A percentile compares a stretch with the other conserved stretches of the same genome.
Evolutionary conservation across 2,888 invertebrate genomes (phyloP).

Genomic region (Euclidia mi): DNA sequence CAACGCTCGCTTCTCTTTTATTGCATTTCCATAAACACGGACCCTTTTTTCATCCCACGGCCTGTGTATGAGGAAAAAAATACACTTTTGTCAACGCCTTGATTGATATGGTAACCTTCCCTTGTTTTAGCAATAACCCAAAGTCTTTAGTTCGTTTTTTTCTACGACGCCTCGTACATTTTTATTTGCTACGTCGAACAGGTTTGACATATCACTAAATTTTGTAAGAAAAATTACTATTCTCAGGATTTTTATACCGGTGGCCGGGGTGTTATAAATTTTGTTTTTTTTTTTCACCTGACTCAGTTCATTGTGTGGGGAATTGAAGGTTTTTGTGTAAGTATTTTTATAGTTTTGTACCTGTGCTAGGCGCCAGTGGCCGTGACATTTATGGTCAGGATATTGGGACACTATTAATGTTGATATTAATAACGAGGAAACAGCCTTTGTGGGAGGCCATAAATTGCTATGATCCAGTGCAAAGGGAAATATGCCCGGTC

Average conservation of each 20-base stretch:
- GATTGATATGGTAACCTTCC: slow-evolving; percentile 88
- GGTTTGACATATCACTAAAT: slow-evolving; percentile 90
- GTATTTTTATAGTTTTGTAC: slow-evolving; percentile 81
- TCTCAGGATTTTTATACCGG: slow-evolving; percentile 84
- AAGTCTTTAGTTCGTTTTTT: slow-evolving; percentile 74
- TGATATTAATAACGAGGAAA: slow-evolving; percentile 87
- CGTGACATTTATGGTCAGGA: slow-evolving; percentile 88
- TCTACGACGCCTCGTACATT: slow-evolving; percentile 78
- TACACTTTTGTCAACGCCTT: slow-evolving; percentile 87
- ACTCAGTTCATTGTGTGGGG: slow-evolving; percentile 80
- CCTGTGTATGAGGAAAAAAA: slow-evolving; percentile 74
- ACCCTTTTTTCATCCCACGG: slow-evolving; percentile 84
- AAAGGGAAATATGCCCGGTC: slow-evolving; percentile 67
- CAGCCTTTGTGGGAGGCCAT: slow-evolving; percentile 74
- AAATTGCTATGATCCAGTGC: slow-evolving; percentile 80
- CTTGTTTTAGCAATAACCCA: slow-evolving; percentile 89
- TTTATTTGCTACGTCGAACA: slow-evolving; percentile 87
- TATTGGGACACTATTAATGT: slow-evolving; percentile 89
- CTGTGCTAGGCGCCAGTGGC: slow-evolving; percentile 89
- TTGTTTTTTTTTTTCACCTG: slow-evolving; percentile 74
- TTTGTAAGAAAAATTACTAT: slow-evolving; percentile 88
- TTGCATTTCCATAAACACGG: slow-evolving; percentile 85
- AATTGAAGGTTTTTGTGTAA: slow-evolving; percentile 80
- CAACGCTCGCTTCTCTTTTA: slow-evolving; percentile 72
- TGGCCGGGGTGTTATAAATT: slow-evolving; percentile 87